A percentile compares a stretch with the other conserved stretches of the same genome.
These are phyloP conservation scores for Drosophila anceps DNA, from an alignment of 2,888 invertebrate species.

Conservation along the genomic window DNA sequence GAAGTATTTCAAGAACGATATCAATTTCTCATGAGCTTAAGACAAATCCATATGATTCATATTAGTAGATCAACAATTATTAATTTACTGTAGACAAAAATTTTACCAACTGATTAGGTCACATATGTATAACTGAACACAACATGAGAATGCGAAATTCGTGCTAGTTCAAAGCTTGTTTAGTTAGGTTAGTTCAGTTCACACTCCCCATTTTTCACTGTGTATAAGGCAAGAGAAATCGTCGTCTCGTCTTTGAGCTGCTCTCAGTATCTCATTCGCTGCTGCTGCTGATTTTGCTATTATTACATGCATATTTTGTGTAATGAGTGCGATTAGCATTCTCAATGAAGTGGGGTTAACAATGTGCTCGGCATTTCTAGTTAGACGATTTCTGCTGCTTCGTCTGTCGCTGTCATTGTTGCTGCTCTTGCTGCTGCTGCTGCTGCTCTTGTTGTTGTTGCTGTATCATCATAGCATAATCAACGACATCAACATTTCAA, in stretches of 20 bases:
- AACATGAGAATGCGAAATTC: neutral
- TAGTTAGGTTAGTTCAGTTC: neutral
- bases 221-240: neutral
- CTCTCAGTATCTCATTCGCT: slow-evolving; percentile 6
- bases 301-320: slow-evolving; percentile 81
- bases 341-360: slow-evolving; percentile 80
- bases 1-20: no score
- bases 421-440: slow-evolving; percentile 32
- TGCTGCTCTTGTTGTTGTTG: slow-evolving; percentile 36
- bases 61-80: neutral
- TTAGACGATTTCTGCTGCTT: slow-evolving; percentile 17
- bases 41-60: no score
- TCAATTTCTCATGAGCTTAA: no score
- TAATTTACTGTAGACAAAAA: neutral
- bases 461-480: slow-evolving; percentile 76
- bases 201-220: neutral
- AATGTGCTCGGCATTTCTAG: slow-evolving; percentile 77
- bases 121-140: neutral
- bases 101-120: neutral
- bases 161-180: neutral
- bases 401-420: neutral
- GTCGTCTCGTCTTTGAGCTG: neutral
- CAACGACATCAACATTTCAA: slow-evolving; percentile 74
- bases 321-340: slow-evolving; percentile 81
- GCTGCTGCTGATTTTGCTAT: slow-evolving; percentile 70